Conservation (phyloP, 2,797 vertebrate genomes). For the Dicrostonyx torquatus region DNA sequence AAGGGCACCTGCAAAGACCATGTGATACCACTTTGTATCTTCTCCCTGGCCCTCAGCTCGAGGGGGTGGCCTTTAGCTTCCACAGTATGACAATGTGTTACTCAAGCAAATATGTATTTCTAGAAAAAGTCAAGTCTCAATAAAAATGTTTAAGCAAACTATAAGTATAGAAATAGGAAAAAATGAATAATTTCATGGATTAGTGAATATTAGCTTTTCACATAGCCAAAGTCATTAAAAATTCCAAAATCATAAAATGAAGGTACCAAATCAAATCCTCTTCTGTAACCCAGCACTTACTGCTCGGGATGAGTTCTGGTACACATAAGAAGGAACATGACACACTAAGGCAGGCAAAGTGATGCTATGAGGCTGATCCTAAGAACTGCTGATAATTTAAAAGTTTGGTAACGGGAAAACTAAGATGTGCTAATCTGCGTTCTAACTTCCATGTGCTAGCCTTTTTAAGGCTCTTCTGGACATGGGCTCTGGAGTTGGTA, state of each 20-base stretch:
- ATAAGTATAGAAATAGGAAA: constrained; percentile 33
- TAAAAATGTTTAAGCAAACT: constrained; percentile 1
- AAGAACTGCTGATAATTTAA: neutral
- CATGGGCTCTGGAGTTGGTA: neutral
- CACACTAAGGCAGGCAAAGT: no score
- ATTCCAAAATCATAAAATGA: neutral
- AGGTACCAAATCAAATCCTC: neutral
- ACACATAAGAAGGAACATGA: neutral
- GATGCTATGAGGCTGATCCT: neutral
- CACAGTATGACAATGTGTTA: neutral
- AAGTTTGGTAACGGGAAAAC: neutral
- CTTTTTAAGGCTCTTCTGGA: neutral
- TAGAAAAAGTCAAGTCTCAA: constrained; percentile 37
- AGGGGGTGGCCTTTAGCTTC: neutral
- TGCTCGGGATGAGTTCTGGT: neutral
- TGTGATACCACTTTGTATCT: constrained; percentile 28
- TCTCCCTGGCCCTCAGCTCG: neutral
- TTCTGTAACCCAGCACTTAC: neutral
- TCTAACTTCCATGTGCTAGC: neutral
- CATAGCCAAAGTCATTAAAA: constrained; percentile 21
- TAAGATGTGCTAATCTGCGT: no score
- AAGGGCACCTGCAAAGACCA: constrained; percentile 35
- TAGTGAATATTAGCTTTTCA: constrained; percentile 25
- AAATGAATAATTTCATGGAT: constrained; percentile 14
- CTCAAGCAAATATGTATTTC: constrained; percentile 3